Conservation (phyloP, 2,797 vertebrate species). For the Avahi laniger region DNA sequence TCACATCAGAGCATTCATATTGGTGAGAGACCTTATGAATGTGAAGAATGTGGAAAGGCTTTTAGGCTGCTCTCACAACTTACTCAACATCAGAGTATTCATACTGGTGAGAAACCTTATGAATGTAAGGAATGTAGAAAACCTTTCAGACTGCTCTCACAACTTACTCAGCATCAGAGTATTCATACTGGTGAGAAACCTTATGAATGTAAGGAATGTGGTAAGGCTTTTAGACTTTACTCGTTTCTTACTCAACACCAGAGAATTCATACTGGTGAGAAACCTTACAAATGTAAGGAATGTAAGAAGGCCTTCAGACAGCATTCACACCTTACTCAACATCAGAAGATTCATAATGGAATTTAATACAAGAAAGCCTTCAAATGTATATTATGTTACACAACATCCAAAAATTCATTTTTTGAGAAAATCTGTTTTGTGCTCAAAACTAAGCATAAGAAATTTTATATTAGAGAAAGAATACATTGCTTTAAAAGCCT, state of each 20-base stretch:
- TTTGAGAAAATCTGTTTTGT: slow-evolving; percentile 1
- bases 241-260: slow-evolving; percentile 71
- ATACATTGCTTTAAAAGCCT: slow-evolving; percentile 32
- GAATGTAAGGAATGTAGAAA: slow-evolving; percentile 69
- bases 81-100: slow-evolving; percentile 68
- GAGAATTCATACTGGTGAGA: slow-evolving; percentile 74
- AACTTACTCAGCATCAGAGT: slow-evolving; percentile 68
- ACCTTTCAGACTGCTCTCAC: slow-evolving; percentile 62
- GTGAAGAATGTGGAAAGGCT: slow-evolving; percentile 66
- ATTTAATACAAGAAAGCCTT: slow-evolving; percentile 39
- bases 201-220: slow-evolving; percentile 68
- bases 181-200: slow-evolving; percentile 74
- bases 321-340: slow-evolving; percentile 69
- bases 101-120: slow-evolving; percentile 71
- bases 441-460: neutral
- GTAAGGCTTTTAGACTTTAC: slow-evolving; percentile 70
- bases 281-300: slow-evolving; percentile 71
- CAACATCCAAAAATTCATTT: slow-evolving; percentile 14
- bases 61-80: slow-evolving; percentile 65
- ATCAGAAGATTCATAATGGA: slow-evolving; percentile 69
- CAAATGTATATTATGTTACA: neutral
- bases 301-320: slow-evolving; percentile 69
- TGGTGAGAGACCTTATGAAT: slow-evolving; percentile 69
- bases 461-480: slow-evolving; percentile 4
- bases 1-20: slow-evolving; percentile 71